Conservation (phyloP, 2,888 invertebrate genomes). For the Oscheius sp. region DNA sequence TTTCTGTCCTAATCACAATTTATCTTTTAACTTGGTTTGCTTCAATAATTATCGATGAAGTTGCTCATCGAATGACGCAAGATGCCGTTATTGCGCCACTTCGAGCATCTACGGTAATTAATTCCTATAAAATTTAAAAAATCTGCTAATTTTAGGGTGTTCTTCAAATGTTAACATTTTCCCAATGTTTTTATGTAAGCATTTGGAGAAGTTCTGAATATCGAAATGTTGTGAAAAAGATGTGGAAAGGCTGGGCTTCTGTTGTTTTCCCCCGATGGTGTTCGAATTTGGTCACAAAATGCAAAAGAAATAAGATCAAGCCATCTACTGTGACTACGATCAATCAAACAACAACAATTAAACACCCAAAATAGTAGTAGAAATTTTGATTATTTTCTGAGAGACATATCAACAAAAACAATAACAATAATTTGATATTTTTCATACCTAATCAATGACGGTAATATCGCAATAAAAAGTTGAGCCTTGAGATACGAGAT, state of each 20-base stretch:
- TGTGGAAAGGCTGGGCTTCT: constrained; percentile 24
- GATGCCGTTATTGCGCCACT: neutral
- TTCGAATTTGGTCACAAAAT: neutral
- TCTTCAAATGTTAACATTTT: constrained; percentile 31
- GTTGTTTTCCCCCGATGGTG: neutral
- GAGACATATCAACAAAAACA: neutral
- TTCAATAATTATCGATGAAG: constrained; percentile 27
- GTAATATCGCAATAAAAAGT: neutral
- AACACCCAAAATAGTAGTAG: neutral
- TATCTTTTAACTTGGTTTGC: constrained; percentile 36
- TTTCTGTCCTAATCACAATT: constrained; percentile 33
- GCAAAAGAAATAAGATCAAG: constrained; percentile 17
- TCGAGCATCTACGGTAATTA: constrained; percentile 21
- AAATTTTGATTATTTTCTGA: neutral
- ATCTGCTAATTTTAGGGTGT: constrained; percentile 34
- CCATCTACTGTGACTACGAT: constrained; percentile 9
- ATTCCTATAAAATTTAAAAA: neutral
- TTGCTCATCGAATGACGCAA: neutral
- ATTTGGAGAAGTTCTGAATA: constrained; percentile 37
- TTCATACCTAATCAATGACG: constrained; percentile 6
- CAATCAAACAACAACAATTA: neutral
- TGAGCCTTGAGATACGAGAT: neutral
- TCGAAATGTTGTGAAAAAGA: constrained; percentile 35
- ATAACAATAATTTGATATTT: neutral
- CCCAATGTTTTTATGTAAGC: constrained; percentile 35